Conservation (phyloP, 2,888 invertebrate species). For the Epistrophe grossulariae region DNA sequence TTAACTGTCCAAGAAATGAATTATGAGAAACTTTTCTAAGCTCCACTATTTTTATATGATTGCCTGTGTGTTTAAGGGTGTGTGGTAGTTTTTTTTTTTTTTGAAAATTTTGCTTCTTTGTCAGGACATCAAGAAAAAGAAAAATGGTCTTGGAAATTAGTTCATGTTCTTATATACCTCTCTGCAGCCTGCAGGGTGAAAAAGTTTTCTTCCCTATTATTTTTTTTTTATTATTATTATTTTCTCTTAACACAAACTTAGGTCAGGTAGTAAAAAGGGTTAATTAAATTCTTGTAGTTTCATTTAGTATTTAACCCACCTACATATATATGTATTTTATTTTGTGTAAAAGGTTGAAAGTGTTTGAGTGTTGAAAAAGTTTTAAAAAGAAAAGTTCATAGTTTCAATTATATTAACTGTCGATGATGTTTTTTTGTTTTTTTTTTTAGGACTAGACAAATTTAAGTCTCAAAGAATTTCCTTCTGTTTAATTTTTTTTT, state of each 20-base stretch:
- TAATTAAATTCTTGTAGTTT: slow-evolving; percentile 57
- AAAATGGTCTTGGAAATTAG: slow-evolving; percentile 53
- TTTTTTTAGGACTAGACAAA: background rate
- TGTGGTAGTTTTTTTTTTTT: background rate
- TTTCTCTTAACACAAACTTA: slow-evolving; percentile 5
- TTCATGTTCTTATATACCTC: slow-evolving; percentile 22
- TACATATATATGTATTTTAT: no score
- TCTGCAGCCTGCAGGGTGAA: background rate
- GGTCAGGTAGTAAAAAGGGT: slow-evolving; percentile 10
- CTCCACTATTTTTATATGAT: background rate
- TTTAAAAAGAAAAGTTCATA: slow-evolving; percentile 20
- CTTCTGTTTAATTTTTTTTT: no score
- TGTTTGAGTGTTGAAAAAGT: slow-evolving; percentile 26
- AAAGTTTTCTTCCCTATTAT: slow-evolving; percentile 1
- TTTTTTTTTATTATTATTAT: background rate
- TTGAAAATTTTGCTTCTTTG: slow-evolving; percentile 7
- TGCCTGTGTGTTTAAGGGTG: background rate
- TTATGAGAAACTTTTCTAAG: slow-evolving; percentile 33
- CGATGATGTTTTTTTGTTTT: background rate
- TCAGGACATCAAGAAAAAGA: slow-evolving; percentile 14
- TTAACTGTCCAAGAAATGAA: slow-evolving; percentile 57
- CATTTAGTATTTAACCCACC: slow-evolving; percentile 14
- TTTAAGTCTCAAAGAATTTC: background rate
- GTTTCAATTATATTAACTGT: slow-evolving; percentile 10
- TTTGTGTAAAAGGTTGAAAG: background rate